Evolutionary conservation across 2,797 vertebrate species (phyloP), one percentile per base, ranked within the genome.

Genomic region (Loriculus beryllinus): DNA sequence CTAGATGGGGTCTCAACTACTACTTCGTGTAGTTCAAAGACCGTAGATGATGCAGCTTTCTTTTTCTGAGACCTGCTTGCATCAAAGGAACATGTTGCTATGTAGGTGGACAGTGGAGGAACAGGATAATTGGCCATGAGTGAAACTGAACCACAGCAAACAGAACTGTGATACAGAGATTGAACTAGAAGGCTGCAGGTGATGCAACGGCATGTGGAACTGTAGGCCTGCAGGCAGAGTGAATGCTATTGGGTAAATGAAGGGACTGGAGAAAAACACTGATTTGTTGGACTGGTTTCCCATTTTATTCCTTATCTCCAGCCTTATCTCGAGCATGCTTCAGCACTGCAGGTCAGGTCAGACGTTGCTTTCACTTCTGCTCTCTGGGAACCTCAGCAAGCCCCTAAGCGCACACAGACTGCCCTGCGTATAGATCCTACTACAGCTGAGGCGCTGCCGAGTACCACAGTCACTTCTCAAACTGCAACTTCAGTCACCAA

Each of bases 371-470:
- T 78, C 18, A 5, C 2, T 54, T 54, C 35, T 2, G 0, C 33
- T 69, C 20, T 1, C 1, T 45, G 2, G 62, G 51, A 74, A 33
- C 25, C 26, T 48, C 42, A 28, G 56, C 28, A 21, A 17, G 42
- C 5, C 10, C 39, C 12, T 49, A 5, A 17, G 10, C 18, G 65
- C 25, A 1, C 21, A 56, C 4, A 5, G 28, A 25, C 33, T 65
- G 31, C 47, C n/a, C 20, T 37, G 16, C 1, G 1, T 31, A 2
- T 7, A 8, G 43, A 14, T 72, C 25, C 22, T 26, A 0, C 26
- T 25, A 0, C 0, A 25, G 22, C 23, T 33, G 62, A 68, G 29
- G n/a, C 33, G 3, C 54, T 77, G 40, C 64, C 17, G 42, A 49
- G 25, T 31, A 47, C 10, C 6, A 16, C 49, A 25, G 2, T 25